phyloP scores from a whole-genome alignment of 1,140 invertebrate genomes.

The Microplitis demolitor region DNA sequence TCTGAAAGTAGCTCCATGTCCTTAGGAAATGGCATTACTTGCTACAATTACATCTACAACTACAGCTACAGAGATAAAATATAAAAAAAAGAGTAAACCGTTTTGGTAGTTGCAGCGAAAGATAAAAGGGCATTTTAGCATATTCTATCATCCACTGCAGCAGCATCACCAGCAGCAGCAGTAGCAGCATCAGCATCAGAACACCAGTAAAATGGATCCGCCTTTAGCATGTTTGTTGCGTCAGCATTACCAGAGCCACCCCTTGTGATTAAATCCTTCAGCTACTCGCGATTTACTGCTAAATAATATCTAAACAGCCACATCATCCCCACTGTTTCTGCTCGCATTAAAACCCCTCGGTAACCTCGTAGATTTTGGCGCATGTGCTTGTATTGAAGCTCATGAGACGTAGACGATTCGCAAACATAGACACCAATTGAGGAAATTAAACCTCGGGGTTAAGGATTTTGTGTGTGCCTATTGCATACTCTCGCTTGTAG shows the following conservation, averaged over 20 bases:
- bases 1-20: neutral
- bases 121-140: constrained; percentile 31
- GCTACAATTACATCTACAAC: too few relatives aligned
- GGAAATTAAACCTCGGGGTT: too few relatives aligned
- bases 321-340: constrained; percentile 17
- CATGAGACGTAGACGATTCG: too few relatives aligned
- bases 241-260: constrained; percentile 47
- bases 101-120: neutral
- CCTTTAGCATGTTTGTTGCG: constrained; percentile 57
- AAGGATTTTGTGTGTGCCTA: too few relatives aligned
- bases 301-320: constrained; percentile 57
- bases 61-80: too few relatives aligned
- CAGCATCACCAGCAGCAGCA: neutral
- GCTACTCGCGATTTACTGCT: constrained; percentile 51
- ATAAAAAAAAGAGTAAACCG: neutral
- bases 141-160: constrained; percentile 25
- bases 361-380: too few relatives aligned
- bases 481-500: neutral
- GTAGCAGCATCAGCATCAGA: neutral
- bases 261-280: constrained; percentile 15
- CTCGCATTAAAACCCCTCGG: neutral
- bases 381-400: too few relatives aligned
- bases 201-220: constrained; percentile 32
- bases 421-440: too few relatives aligned
- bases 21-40: neutral